phyloP scores from a whole-genome alignment of 2,113 vertebrate genomes.

The Dipodomys merriami region DNA sequence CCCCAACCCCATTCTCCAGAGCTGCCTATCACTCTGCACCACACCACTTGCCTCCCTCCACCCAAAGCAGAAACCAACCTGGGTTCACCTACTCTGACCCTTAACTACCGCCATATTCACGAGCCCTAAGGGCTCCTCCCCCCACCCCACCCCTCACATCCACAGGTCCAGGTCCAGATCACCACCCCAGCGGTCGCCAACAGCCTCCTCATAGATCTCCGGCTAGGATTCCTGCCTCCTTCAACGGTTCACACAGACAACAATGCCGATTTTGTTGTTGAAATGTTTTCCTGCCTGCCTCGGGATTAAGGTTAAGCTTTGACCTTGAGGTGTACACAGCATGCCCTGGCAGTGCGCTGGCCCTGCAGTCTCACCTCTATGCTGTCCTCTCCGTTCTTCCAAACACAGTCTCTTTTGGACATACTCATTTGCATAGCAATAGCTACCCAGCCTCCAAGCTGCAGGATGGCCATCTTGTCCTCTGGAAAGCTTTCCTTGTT shows the following conservation, averaged over 20 bases:
- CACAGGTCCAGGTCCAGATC: neutral
- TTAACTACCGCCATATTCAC: neutral
- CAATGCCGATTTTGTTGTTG: neutral
- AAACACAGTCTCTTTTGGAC: neutral
- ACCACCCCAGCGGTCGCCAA: neutral
- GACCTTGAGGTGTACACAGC: neutral
- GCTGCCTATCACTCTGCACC: neutral
- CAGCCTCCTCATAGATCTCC: neutral
- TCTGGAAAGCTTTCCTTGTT: neutral
- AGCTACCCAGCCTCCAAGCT: neutral
- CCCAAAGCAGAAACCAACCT: neutral
- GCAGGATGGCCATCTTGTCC: neutral
- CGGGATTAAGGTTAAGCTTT: neutral
- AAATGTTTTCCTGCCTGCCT: neutral
- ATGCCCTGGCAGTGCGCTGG: neutral
- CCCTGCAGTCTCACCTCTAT: neutral
- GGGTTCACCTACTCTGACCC: neutral
- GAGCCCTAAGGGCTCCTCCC: neutral
- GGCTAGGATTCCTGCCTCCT: neutral
- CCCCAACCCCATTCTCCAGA: neutral
- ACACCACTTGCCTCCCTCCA: neutral
- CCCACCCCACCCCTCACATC: neutral
- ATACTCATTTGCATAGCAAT: neutral
- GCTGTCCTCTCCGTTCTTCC: neutral
- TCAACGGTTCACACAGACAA: neutral